Base-by-base conservation (phyloP, 2,888 invertebrate species). In the Parnassius orleans region DNA sequence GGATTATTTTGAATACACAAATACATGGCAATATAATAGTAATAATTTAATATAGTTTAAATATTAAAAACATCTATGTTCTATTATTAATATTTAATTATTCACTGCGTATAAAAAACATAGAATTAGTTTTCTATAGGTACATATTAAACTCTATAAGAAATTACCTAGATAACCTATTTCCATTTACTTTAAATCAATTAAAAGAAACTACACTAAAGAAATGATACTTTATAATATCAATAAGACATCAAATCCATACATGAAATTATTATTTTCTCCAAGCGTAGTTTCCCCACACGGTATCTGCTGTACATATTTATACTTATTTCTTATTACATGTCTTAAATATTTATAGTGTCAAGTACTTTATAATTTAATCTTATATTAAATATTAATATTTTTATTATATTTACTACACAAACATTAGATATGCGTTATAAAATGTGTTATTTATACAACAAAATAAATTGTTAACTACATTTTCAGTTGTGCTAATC, bases 231-330 rank as follows among this genome's bases (percentile, higher is more conserved):
- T 24, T 24, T 24, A 24, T 24, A 72, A 53, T n/a, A 46, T 54
- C 69, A 80, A 80, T 86, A 83, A 79, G 81, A 81, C 86, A 86
- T 84, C 86, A 77, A 85, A 82, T 87, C 75, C 77, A 82, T 81
- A 74, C 82, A 84, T 84, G 84, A 86, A 89, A 83, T 84, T 81
- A 84, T 83, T 82, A 81, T 80, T 81, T 80, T 85, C 81, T 86
- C 84, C 84, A 91, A 91, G 90, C 90, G 90, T 91, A 91, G 90
- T 91, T 91, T 91, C 90, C 90, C 90, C 90, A 90, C 87, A 89
- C 88, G 83, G 84, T 88, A 78, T 81, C 80, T 84, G 86, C 80
- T 72, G 79, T 81, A 77, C 74, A 72, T 74, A 76, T 74, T 72
- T 73, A 76, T 67, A 76, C 72, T 78, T 9, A 47, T 14, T 47